Conservation (phyloP, 2,113 vertebrate genomes). For the Embiotoca jacksoni region DNA sequence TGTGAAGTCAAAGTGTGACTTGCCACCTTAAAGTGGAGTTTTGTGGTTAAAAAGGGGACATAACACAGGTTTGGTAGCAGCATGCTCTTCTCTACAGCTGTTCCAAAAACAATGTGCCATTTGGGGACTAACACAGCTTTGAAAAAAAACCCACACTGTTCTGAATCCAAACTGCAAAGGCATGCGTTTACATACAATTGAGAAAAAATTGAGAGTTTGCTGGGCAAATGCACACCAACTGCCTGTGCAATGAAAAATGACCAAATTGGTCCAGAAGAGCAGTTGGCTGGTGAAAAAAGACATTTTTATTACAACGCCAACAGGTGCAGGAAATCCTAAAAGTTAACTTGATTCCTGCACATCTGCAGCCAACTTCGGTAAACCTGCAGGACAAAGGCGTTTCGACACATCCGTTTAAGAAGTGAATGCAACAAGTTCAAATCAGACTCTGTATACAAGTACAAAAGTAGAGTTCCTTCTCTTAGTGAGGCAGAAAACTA, state of each 20-base stretch:
- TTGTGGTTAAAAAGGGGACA: slow-evolving; percentile 38
- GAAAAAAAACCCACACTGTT: not conserved
- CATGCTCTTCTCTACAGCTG: slow-evolving; percentile 54
- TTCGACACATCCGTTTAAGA: not conserved
- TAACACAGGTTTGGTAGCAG: slow-evolving; percentile 55
- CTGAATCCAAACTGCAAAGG: slow-evolving; percentile 50
- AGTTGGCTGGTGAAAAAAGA: not conserved
- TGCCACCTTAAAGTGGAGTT: slow-evolving; percentile 69
- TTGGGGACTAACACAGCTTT: slow-evolving; percentile 61
- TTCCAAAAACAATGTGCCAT: slow-evolving; percentile 46
- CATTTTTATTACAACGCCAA: not conserved
- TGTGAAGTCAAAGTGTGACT: slow-evolving; percentile 66
- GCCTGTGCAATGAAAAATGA: not conserved
- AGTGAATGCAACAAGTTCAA: slow-evolving; percentile 23
- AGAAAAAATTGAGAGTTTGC: slow-evolving; percentile 32
- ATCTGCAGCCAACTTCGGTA: not conserved
- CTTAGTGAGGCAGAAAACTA: not conserved
- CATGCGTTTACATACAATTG: slow-evolving; percentile 49
- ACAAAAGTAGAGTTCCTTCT: not conserved
- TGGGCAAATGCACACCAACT: slow-evolving; percentile 43
- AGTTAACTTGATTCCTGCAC: not conserved
- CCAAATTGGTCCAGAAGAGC: not conserved
- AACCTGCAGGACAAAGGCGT: not conserved
- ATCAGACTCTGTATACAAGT: not conserved
- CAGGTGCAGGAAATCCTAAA: slow-evolving; percentile 5